phyloP scores from a whole-genome alignment of 1,140 invertebrate genomes.

The Thalassaphorura encarpata region DNA sequence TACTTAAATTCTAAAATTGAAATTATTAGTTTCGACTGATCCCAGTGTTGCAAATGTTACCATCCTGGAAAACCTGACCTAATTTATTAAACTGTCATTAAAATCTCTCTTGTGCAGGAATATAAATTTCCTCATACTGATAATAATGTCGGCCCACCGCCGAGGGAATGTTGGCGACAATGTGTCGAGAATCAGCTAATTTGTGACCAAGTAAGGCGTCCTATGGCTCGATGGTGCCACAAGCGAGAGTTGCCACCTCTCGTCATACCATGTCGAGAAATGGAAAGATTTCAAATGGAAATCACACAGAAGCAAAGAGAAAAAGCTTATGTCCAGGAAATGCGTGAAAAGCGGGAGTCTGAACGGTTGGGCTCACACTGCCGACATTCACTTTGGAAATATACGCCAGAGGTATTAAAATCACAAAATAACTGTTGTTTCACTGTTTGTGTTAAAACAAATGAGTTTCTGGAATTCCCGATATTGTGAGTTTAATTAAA shows the following conservation, averaged over 20 bases:
- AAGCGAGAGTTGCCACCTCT: constrained; percentile 19
- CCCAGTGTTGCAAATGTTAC: no score
- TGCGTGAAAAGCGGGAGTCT: constrained; percentile 5
- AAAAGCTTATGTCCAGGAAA: neutral
- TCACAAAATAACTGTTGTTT: no score
- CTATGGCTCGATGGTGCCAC: constrained; percentile 26
- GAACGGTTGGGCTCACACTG: constrained; percentile 13
- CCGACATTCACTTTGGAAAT: constrained; percentile 27
- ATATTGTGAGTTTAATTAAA: neutral
- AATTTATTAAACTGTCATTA: no score
- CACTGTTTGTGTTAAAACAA: neutral
- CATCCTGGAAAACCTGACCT: no score
- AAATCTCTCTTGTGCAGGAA: no score
- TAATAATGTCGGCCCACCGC: no score
- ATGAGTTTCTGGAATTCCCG: neutral
- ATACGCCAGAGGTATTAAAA: constrained; percentile 18
- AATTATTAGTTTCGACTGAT: no score
- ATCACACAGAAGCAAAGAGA: constrained; percentile 12
- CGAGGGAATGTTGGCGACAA: no score
- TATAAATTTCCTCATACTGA: no score
- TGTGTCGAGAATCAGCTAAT: constrained; percentile 26
- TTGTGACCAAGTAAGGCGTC: constrained; percentile 28
- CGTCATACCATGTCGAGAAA: constrained; percentile 16
- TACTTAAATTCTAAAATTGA: no score
- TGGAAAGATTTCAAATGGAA: constrained; percentile 13